These are phyloP conservation scores for Heliconius hewitsoni DNA, from an alignment of 1,140 invertebrate genomes.

Conservation along the genomic window DNA sequence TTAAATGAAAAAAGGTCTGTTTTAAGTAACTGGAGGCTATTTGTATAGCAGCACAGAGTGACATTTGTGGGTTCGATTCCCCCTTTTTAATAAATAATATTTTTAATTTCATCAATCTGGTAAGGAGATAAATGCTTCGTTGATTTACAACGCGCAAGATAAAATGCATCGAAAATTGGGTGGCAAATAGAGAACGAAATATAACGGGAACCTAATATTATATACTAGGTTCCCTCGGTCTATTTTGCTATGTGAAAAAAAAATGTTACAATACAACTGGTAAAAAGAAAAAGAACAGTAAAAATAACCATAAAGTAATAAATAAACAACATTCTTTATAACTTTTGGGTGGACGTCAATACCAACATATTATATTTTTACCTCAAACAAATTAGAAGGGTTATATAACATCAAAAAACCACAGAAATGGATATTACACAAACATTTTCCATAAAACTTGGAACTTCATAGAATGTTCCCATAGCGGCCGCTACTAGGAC, in stretches of 20 bases:
- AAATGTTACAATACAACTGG: not conserved
- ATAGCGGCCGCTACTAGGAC: slow-evolving; percentile 21
- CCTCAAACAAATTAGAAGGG: not conserved
- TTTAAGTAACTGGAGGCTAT: no score
- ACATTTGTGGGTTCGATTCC: no score
- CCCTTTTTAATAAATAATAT: no score
- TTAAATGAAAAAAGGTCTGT: no score
- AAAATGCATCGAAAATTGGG: no score
- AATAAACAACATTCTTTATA: not conserved
- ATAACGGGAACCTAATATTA: no score
- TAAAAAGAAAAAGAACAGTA: no score
- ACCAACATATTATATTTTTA: not conserved
- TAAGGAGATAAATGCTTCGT: not conserved
- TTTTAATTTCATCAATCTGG: not conserved
- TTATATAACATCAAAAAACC: slow-evolving; percentile 1
- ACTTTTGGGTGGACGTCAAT: not conserved
- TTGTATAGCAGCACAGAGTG: no score
- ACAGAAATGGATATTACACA: slow-evolving; percentile 8
- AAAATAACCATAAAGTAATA: not conserved
- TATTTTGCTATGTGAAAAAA: no score
- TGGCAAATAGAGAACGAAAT: no score
- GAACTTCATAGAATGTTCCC: slow-evolving; percentile 32
- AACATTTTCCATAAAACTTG: slow-evolving; percentile 17
- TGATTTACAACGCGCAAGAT: no score
- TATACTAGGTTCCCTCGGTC: no score